Evolutionary conservation across 2,888 invertebrate genomes (phyloP).

Genomic region (Endotricha flammealis): DNA sequence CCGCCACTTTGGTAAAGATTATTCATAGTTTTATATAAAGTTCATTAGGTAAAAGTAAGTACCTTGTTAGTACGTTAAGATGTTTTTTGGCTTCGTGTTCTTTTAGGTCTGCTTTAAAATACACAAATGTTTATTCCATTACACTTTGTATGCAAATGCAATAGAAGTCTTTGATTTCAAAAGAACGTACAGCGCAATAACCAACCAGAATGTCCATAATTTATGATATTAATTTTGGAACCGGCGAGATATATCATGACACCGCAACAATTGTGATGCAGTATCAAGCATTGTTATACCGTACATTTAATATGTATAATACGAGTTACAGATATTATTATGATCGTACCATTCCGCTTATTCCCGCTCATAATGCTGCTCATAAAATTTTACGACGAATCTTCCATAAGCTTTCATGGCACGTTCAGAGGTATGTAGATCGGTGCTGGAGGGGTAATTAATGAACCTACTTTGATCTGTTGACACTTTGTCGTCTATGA

Average conservation of each 20-base stretch:
- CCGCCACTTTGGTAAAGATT: too few relatives aligned
- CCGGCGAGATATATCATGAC: slow-evolving; percentile 1
- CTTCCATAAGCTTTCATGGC: slow-evolving; percentile 54
- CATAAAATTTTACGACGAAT: slow-evolving; percentile 62
- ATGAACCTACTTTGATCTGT: slow-evolving; percentile 1
- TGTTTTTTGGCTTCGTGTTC: too few relatives aligned
- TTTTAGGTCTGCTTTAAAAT: too few relatives aligned
- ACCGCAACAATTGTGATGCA: slow-evolving; percentile 20
- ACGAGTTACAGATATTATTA: slow-evolving; percentile 45
- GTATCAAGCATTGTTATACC: slow-evolving; percentile 33
- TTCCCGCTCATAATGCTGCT: slow-evolving; percentile 47
- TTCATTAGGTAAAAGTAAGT: too few relatives aligned
- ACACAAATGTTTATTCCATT: too few relatives aligned
- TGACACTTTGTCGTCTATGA: too few relatives aligned
- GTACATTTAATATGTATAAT: slow-evolving; percentile 27
- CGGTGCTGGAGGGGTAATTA: slow-evolving; percentile 12
- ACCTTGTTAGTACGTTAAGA: too few relatives aligned
- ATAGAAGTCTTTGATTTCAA: too few relatives aligned
- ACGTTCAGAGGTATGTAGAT: slow-evolving; percentile 34
- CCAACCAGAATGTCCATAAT: not conserved
- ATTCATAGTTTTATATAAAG: too few relatives aligned
- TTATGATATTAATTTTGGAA: not conserved
- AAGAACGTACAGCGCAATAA: too few relatives aligned
- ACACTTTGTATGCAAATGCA: too few relatives aligned
- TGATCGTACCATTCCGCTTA: slow-evolving; percentile 41